These are phyloP conservation scores for Drosophila crucigera DNA, from an alignment of 2,888 invertebrate genomes.

Conservation along the genomic window DNA sequence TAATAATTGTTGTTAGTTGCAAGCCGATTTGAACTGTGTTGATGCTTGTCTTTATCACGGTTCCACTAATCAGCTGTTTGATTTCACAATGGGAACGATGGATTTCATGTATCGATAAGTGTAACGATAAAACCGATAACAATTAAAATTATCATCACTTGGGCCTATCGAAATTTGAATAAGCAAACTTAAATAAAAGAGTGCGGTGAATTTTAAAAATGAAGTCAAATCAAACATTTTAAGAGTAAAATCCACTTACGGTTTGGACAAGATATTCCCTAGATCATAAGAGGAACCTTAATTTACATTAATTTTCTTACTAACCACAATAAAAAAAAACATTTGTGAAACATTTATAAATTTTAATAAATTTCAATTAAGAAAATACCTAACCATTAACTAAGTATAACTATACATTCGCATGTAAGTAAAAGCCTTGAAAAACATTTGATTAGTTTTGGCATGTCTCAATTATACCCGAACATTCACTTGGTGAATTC, in stretches of 20 bases:
- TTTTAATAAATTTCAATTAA: slow-evolving; percentile 4
- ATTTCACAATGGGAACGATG: not conserved
- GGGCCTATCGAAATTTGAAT: not conserved
- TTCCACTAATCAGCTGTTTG: slow-evolving; percentile 21
- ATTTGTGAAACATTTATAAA: not conserved
- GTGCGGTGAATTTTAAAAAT: not conserved
- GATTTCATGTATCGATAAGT: not conserved
- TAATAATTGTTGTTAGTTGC: not conserved
- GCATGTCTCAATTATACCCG: slow-evolving; percentile 17
- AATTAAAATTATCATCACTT: not conserved
- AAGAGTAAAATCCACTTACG: not conserved
- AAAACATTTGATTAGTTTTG: slow-evolving; percentile 24
- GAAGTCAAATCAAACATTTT: not conserved
- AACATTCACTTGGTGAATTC: slow-evolving; percentile 15
- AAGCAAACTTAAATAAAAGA: not conserved
- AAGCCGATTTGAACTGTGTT: not conserved
- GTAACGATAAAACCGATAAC: not conserved
- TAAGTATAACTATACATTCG: not conserved
- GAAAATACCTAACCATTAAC: not conserved
- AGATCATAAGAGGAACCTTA: not conserved
- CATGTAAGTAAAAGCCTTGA: not conserved
- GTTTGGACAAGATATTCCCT: not conserved
- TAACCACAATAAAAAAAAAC: not conserved
- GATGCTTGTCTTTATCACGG: not conserved
- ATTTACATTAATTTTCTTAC: not conserved